Conservation (phyloP, 2,888 invertebrate genomes). For the Sphinx pinastri region DNA sequence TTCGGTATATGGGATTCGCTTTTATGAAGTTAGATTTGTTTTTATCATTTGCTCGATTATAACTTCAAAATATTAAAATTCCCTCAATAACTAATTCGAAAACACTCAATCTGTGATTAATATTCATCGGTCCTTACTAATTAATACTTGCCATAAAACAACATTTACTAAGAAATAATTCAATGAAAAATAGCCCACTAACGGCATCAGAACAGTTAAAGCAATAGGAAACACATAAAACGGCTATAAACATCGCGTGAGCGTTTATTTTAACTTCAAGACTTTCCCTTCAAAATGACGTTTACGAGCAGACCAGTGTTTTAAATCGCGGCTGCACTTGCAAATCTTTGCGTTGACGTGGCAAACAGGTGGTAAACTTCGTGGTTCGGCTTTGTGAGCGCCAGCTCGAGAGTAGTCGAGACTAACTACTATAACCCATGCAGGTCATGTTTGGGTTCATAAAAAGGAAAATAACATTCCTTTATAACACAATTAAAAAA, state of each 20-base stretch:
- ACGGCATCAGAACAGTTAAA: conserved; percentile 31
- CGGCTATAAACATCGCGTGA: conserved; percentile 39
- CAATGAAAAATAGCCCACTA: conserved; percentile 13
- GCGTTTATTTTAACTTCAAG: conserved; percentile 45
- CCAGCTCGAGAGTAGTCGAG: conserved; percentile 26
- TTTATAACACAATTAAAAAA: no score
- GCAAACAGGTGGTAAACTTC: conserved; percentile 49
- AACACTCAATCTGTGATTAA: no score
- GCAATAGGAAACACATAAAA: conserved; percentile 38
- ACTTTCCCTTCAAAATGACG: conserved; percentile 49
- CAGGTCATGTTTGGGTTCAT: no score
- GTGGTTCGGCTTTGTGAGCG: conserved; percentile 22
- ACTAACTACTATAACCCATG: neutral
- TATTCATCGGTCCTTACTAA: neutral
- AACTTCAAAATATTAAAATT: no score
- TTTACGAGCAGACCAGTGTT: conserved; percentile 53
- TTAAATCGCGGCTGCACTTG: conserved; percentile 44
- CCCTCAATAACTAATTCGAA: no score
- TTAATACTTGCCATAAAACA: neutral
- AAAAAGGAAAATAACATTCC: no score
- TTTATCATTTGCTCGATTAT: no score
- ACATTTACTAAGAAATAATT: neutral
- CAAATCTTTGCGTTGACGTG: conserved; percentile 51
- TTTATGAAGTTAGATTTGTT: no score
- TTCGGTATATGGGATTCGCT: no score